A percentile compares a stretch with the other conserved stretches of the same genome.
These are phyloP conservation scores for Drosophila mimetica DNA, from an alignment of 2,888 invertebrate genomes.

Conservation along the genomic window DNA sequence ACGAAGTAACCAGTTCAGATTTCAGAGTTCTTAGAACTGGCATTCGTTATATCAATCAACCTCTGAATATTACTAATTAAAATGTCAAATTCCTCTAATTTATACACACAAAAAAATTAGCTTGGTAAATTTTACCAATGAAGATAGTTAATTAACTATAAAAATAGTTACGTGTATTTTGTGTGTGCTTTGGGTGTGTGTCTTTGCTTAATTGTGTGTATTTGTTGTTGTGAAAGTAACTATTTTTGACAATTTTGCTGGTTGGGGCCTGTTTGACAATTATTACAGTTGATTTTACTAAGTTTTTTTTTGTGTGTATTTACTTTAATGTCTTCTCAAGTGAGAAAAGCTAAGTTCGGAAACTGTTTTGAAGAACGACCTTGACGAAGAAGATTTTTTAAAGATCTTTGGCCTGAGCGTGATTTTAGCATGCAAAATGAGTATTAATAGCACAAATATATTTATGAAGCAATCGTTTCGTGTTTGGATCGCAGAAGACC, in stretches of 20 bases:
- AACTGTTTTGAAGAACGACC: slow-evolving; percentile 47
- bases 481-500: slow-evolving; percentile 2
- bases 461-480: slow-evolving; percentile 8
- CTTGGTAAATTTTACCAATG: too few relatives aligned
- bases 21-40: slow-evolving; percentile 2
- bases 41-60: slow-evolving; percentile 35
- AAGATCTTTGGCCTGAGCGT: slow-evolving; percentile 18
- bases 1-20: slow-evolving; percentile 66
- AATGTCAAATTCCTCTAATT: slow-evolving; percentile 48
- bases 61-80: slow-evolving; percentile 33
- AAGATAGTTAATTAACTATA: too few relatives aligned
- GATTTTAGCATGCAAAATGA: slow-evolving; percentile 9
- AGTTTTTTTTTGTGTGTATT: too few relatives aligned
- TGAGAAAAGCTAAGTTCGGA: slow-evolving; percentile 26
- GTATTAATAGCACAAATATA: slow-evolving; percentile 19
- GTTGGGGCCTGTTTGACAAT: too few relatives aligned
- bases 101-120: too few relatives aligned
- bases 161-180: too few relatives aligned
- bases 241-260: too few relatives aligned
- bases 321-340: slow-evolving; percentile 45
- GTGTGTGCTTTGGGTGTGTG: too few relatives aligned
- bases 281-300: too few relatives aligned
- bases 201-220: too few relatives aligned
- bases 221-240: too few relatives aligned
- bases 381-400: slow-evolving; percentile 58